Evolutionary conservation across 2,888 invertebrate genomes (phyloP).

Genomic region (Suillia variegata): DNA sequence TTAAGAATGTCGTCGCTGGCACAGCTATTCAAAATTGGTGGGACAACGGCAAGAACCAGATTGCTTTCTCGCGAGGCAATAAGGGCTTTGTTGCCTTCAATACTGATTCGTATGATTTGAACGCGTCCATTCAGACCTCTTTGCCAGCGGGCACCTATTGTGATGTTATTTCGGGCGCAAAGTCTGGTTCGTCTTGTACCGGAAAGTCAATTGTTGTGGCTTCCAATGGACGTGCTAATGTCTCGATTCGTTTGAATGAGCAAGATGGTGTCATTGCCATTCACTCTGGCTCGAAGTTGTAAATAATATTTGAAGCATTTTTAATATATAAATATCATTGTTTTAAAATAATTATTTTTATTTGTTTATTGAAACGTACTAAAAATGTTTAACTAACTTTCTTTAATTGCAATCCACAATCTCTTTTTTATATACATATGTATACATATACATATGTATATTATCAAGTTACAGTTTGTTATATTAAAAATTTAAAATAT

Average conservation of each 20-base stretch:
- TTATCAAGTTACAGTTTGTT: too few relatives aligned
- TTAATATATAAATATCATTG: too few relatives aligned
- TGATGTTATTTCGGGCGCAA: constrained; percentile 78
- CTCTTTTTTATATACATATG: too few relatives aligned
- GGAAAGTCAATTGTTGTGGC: constrained; percentile 39
- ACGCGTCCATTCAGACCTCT: constrained; percentile 66
- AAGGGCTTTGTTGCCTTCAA: constrained; percentile 79
- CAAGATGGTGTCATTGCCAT: constrained; percentile 74
- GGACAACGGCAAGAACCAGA: constrained; percentile 80
- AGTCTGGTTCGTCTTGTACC: constrained; percentile 45
- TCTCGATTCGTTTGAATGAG: constrained; percentile 31
- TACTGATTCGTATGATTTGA: constrained; percentile 66
- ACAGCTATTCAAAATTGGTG: constrained; percentile 73
- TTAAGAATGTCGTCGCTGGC: constrained; percentile 70
- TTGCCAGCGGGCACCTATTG: constrained; percentile 80
- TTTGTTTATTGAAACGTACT: not conserved
- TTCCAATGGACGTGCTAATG: constrained; percentile 35
- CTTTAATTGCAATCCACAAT: too few relatives aligned
- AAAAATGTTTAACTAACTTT: not conserved
- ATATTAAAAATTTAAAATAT: too few relatives aligned
- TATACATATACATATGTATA: too few relatives aligned
- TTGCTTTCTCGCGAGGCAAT: constrained; percentile 79
- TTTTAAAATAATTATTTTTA: not conserved
- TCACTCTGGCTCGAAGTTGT: constrained; percentile 62
- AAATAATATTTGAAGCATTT: constrained; percentile 26